These are phyloP conservation scores for Pristis pectinata DNA, from an alignment of 2,797 vertebrate species.

Conservation along the genomic window DNA sequence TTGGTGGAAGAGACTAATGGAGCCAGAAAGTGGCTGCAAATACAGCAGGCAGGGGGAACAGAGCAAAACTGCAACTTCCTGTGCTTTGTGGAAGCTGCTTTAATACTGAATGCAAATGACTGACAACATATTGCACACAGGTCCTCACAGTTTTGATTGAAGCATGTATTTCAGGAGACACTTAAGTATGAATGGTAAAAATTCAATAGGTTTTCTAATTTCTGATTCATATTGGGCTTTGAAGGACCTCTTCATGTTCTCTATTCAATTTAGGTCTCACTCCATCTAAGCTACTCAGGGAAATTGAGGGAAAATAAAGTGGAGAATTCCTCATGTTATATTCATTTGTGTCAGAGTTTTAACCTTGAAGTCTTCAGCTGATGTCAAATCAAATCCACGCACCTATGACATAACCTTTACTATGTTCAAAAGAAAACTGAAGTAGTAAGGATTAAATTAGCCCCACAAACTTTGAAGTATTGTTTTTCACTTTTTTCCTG, in stretches of 20 bases:
- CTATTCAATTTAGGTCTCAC: neutral
- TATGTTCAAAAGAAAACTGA: neutral
- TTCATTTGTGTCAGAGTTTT: neutral
- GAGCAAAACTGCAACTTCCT: too few species aligned
- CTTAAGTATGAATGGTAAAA: neutral
- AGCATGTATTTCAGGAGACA: neutral
- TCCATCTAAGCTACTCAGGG: neutral
- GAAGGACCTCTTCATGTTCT: neutral
- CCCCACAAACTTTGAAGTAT: neutral
- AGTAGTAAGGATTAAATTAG: neutral
- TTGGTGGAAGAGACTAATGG: neutral
- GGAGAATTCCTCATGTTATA: neutral
- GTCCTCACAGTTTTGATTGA: neutral
- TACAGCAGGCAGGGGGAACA: neutral
- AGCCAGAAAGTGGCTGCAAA: neutral
- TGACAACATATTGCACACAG: neutral
- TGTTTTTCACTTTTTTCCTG: neutral
- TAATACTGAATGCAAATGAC: neutral
- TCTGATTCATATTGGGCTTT: neutral
- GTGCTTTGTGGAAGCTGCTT: neutral
- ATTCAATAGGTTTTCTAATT: neutral
- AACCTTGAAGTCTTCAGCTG: neutral
- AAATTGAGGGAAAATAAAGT: neutral
- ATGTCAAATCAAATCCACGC: neutral
- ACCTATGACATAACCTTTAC: neutral